Conservation (phyloP, 2,113 vertebrate genomes). For the Osmerus mordax region DNA sequence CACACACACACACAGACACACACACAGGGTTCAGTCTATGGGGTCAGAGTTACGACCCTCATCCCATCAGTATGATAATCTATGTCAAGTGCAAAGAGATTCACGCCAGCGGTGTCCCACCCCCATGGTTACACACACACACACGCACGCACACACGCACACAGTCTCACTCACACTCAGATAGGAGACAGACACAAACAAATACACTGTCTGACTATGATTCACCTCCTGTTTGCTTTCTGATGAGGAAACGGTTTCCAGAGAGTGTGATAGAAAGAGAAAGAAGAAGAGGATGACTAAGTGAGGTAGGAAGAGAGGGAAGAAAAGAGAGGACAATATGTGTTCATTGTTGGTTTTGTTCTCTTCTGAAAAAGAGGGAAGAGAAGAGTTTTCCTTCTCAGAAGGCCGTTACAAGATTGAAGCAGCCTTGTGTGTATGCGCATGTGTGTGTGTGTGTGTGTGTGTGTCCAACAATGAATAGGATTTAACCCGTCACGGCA, state of each 20-base stretch:
- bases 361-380: constrained; percentile 70
- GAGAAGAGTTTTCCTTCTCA: constrained; percentile 68
- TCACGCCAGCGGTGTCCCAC: constrained; percentile 25
- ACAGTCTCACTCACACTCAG: constrained; percentile 1
- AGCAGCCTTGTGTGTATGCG: constrained; percentile 49
- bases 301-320: constrained; percentile 58
- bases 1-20: background rate
- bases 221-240: constrained; percentile 30
- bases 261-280: constrained; percentile 17
- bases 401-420: constrained; percentile 67
- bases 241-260: constrained; percentile 28
- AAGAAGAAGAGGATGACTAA: constrained; percentile 28
- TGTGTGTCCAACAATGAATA: constrained; percentile 57
- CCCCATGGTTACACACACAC: constrained; percentile 1
- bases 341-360: constrained; percentile 75
- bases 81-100: constrained; percentile 63
- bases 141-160: background rate
- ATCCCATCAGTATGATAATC: constrained; percentile 54
- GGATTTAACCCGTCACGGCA: constrained; percentile 74
- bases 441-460: constrained; percentile 27
- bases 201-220: constrained; percentile 30
- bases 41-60: constrained; percentile 47
- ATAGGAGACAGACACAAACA: constrained; percentile 5
- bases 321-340: constrained; percentile 63
- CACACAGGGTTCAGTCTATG: constrained; percentile 12